phyloP scores from a whole-genome alignment of 2,888 invertebrate species.

The Eustalomyia histrio region DNA sequence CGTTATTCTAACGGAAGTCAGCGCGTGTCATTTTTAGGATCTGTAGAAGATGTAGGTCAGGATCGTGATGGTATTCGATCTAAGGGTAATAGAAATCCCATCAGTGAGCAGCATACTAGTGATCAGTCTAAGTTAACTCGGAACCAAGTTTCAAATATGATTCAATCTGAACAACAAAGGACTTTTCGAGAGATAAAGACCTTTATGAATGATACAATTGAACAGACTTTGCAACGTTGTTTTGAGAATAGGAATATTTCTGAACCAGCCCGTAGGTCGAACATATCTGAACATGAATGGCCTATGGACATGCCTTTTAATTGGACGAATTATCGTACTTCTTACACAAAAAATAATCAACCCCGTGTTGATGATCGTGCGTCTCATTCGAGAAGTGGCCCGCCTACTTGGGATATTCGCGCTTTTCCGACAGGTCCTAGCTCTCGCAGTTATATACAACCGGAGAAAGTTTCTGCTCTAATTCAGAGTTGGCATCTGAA shows the following conservation, averaged over 20 bases:
- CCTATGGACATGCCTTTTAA: not conserved
- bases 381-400: not conserved
- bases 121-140: not conserved
- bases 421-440: not conserved
- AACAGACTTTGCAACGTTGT: not conserved
- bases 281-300: not conserved
- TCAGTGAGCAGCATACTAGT: not conserved
- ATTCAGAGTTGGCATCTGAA: slow-evolving; percentile 29
- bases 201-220: too few relatives aligned
- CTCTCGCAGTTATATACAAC: slow-evolving; percentile 1
- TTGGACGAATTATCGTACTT: not conserved
- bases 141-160: not conserved
- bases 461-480: slow-evolving; percentile 8
- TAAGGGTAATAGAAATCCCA: not conserved
- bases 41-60: too few relatives aligned
- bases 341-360: too few relatives aligned
- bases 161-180: not conserved
- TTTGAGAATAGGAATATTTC: not conserved
- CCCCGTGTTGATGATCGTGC: too few relatives aligned
- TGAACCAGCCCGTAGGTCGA: not conserved
- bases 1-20: not conserved
- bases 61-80: not conserved
- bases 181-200: not conserved
- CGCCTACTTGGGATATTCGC: not conserved
- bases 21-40: not conserved